These are phyloP conservation scores for Ceratoteleas bidentatus DNA, from an alignment of 1,140 invertebrate genomes.

Conservation along the genomic window DNA sequence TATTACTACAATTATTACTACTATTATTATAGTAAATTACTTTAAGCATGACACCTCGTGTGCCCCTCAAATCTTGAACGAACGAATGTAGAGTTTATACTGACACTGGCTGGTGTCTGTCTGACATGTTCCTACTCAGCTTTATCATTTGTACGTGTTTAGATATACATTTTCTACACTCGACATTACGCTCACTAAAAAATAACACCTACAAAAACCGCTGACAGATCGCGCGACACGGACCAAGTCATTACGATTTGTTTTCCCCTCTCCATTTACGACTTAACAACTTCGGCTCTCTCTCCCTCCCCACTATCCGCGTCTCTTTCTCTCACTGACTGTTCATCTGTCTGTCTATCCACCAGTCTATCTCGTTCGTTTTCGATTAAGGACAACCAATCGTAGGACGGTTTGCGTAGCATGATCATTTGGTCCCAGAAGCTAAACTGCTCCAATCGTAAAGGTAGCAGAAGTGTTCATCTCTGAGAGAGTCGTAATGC, in stretches of 20 bases:
- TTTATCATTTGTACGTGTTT: slow-evolving; percentile 41
- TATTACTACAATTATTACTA: no score
- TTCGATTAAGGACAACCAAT: slow-evolving; percentile 24
- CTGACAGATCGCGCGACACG: slow-evolving; percentile 12
- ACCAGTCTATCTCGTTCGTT: slow-evolving; percentile 5
- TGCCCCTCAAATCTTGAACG: slow-evolving; percentile 23
- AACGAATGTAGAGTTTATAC: slow-evolving; percentile 8
- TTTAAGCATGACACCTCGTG: background rate
- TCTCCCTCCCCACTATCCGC: no score
- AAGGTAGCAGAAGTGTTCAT: slow-evolving; percentile 7
- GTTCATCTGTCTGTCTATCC: background rate
- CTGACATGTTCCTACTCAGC: slow-evolving; percentile 14
- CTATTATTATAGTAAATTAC: no score
- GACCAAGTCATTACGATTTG: slow-evolving; percentile 6
- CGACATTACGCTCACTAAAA: slow-evolving; percentile 21
- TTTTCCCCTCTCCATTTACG: slow-evolving; percentile 3
- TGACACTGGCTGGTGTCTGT: slow-evolving; percentile 9
- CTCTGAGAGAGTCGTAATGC: background rate
- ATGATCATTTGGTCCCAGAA: slow-evolving; percentile 28
- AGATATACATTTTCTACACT: slow-evolving; percentile 49
- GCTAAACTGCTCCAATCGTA: slow-evolving; percentile 10
- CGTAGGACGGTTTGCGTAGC: slow-evolving; percentile 40
- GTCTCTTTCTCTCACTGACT: background rate
- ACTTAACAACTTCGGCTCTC: background rate
- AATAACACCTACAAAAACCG: slow-evolving; percentile 8